Evolutionary conservation across 2,797 vertebrate species (phyloP), one percentile per base, ranked within the genome.

Genomic region (Anabas testudineus): DNA sequence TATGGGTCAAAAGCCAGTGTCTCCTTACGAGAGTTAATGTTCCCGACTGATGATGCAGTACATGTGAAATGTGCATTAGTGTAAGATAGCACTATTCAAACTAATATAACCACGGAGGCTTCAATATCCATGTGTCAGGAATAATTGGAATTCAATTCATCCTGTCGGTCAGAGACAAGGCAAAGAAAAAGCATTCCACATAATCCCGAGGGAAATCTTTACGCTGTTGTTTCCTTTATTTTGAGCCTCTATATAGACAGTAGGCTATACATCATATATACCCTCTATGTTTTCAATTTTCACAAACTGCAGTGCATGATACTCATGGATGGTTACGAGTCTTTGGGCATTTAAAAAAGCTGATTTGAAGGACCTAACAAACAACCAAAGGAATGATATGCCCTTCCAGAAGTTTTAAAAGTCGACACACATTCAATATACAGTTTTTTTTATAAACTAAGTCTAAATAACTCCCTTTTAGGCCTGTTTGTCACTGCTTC

Each of bases 291-390:
- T 83, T 82, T 79, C 76, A 66, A 78, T 78, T 73, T 59, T 82
- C 80, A 81, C 63, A 84, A 81, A 78, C 54, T 70, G 80, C 81
- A 83, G 79, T 86, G 86, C 88, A 90, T 90, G 87, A 76, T 80
- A 69, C 62, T 74, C 37, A 66, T 74, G 65, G 87, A 57, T 81
- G 70, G 69, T 68, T 45, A 62, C 76, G 47, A 79, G 72, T 81
- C 66, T 69, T 67, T 73, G 70, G 78, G 65, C 76, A 62, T 75
- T 71, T 76, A 46, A 60, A 82, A n/a, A 77, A 67, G 51, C 30
- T 51, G 51, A 81, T 74, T 56, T 71, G 57, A 83, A 82, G 87
- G 88, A 92, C 86, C 73, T 88, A 79, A 85, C 30, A 73, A 87
- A 71, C 53, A 84, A 90, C 86, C 87, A 91, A 91, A 91, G 89